Evolutionary conservation across 1,140 invertebrate genomes (phyloP), one percentile per base, ranked within the genome.

Genomic region (Bicyclus anynana): DNA sequence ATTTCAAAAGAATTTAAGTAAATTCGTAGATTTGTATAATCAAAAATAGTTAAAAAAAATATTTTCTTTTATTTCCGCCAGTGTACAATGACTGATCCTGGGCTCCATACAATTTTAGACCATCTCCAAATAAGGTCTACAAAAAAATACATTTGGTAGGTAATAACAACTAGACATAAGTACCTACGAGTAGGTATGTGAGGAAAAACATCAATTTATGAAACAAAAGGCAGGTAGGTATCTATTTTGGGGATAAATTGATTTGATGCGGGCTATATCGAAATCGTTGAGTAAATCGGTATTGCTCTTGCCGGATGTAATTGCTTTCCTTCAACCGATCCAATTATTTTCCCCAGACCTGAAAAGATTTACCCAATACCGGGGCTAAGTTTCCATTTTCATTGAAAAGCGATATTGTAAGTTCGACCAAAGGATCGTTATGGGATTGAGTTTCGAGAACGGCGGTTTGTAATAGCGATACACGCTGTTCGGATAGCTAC

Each of bases 271-370:
- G 65, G 77, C 73, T 80, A 81, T 84, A 77, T 75, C 74, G 72
- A 80, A 83, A 80, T 77, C 72, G 68, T 66, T 76, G 73, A 75
- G 72, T 72, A 79, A 80, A 84, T 76, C 74, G 78, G 67, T 77
- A 81, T 78, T 70, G 77, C 74, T 84, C 69, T 80, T 67, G 65
- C 65, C 72, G 62, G 70, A 73, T 80, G 80, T 83, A 83, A 85
- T 83, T 85, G 82, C 72, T 83, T 80, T 75, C 73, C 75, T 74
- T 75, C 74, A 74, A 77, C 72, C 73, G 68, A 80, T 77, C 77
- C 80, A 85, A 83, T 85, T 85, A 85, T 80, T 83, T 85, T 77
- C 80, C 77, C 77, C 74, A 76, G 68, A 70, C 76, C 69, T 77
- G 68, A 72, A 80, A 80, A 80, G 74, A 80, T 79, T 76, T 74